Conservation (phyloP, 2,888 invertebrate species). For the Nycteola revayana region DNA sequence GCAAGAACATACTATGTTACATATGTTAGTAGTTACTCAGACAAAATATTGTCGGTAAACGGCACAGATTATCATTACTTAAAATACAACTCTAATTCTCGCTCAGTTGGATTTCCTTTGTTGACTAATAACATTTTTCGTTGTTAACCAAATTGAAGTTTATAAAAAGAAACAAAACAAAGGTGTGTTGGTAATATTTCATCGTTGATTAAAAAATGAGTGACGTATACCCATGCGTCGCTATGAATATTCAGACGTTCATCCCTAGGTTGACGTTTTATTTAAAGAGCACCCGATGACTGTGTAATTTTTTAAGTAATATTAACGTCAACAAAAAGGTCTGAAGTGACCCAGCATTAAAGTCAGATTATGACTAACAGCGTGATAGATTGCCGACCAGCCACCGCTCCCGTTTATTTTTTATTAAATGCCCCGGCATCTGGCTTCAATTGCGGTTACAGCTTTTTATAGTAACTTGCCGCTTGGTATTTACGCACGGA, state of each 20-base stretch:
- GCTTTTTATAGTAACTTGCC: conserved; percentile 53
- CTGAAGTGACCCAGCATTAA: conserved; percentile 79
- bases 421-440: conserved; percentile 71
- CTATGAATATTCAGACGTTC: conserved; percentile 56
- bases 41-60: too few species aligned
- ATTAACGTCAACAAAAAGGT: conserved; percentile 77
- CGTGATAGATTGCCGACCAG: conserved; percentile 74
- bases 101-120: too few species aligned
- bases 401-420: conserved; percentile 64
- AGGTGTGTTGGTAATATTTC: conserved; percentile 39
- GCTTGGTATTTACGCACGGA: conserved; percentile 42
- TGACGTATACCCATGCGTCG: conserved; percentile 39
- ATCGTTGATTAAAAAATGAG: conserved; percentile 36
- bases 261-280: conserved; percentile 64
- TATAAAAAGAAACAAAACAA: conserved; percentile 37
- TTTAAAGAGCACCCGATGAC: conserved; percentile 64
- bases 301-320: conserved; percentile 68
- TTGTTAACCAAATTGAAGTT: conserved; percentile 30
- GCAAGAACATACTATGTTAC: too few species aligned
- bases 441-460: conserved; percentile 71
- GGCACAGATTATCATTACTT: too few species aligned
- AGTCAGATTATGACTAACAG: conserved; percentile 76
- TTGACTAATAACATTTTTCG: too few species aligned
- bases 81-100: too few species aligned
- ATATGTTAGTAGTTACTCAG: too few species aligned